A percentile compares a stretch with the other conserved stretches of the same genome.
phyloP scores from a whole-genome alignment of 2,113 vertebrate genomes.

The Mixornis gularis region DNA sequence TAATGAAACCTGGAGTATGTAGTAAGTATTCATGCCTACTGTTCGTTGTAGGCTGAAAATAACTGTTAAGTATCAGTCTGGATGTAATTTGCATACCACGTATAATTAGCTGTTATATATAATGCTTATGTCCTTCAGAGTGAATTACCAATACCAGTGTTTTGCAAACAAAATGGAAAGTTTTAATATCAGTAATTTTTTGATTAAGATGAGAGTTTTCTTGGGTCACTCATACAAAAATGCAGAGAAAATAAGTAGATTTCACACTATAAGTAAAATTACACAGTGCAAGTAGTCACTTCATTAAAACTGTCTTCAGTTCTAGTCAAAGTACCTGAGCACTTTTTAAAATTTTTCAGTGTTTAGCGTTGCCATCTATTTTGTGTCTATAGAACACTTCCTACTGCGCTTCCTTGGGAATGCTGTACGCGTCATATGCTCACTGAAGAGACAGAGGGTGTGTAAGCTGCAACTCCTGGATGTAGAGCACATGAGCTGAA shows the following conservation, averaged over 20 bases:
- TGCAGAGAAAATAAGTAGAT: background rate
- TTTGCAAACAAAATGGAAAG: background rate
- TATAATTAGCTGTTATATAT: background rate
- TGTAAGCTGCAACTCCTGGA: background rate
- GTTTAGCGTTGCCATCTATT: background rate
- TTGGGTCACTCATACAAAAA: background rate
- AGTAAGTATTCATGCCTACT: background rate
- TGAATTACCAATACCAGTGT: background rate
- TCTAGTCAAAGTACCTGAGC: background rate
- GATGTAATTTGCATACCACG: background rate
- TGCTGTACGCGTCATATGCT: accelerated
- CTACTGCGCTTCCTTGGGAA: background rate
- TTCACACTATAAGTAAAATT: background rate
- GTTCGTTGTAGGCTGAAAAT: background rate
- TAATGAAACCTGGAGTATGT: background rate
- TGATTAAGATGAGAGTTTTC: background rate
- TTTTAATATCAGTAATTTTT: background rate
- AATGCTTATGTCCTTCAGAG: background rate
- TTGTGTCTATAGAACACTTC: background rate
- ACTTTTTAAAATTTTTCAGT: background rate
- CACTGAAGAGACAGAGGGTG: background rate
- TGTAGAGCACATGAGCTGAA: background rate
- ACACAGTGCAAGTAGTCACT: background rate
- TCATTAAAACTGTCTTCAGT: background rate
- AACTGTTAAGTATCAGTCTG: background rate